These are phyloP conservation scores for Leptinotarsa rubiginosa DNA, from an alignment of 2,888 invertebrate species.

Conservation along the genomic window DNA sequence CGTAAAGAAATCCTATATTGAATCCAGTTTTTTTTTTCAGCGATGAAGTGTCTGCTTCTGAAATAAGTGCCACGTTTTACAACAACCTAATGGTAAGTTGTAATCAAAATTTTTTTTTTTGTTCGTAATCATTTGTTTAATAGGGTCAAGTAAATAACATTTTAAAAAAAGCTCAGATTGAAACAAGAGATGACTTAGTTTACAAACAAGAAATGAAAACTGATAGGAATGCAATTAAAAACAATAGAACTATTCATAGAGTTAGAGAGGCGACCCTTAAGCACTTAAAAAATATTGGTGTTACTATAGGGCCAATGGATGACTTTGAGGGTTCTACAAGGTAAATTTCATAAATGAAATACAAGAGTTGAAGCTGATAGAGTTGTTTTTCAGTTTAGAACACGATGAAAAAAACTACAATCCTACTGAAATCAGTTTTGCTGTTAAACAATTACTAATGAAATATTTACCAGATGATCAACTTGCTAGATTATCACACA, in stretches of 20 bases:
- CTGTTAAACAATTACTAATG: conserved; percentile 70
- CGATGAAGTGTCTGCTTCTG: conserved; percentile 68
- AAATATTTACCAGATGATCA: conserved; percentile 70
- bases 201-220: conserved; percentile 21
- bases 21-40: conserved; percentile 63
- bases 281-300: conserved; percentile 62
- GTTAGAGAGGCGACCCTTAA: conserved; percentile 63
- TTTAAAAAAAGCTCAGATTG: conserved; percentile 65
- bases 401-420: conserved; percentile 48
- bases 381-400: conserved; percentile 32
- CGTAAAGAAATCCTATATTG: too few relatives aligned
- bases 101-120: not conserved
- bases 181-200: conserved; percentile 45
- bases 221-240: conserved; percentile 32
- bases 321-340: conserved; percentile 37
- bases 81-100: conserved; percentile 75
- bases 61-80: conserved; percentile 78
- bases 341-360: not conserved
- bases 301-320: conserved; percentile 55
- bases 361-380: too few relatives aligned
- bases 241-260: conserved; percentile 57
- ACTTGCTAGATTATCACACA: conserved; percentile 58
- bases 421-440: conserved; percentile 68
- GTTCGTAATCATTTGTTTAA: conserved; percentile 29
- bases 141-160: conserved; percentile 70